phyloP scores from a whole-genome alignment of 2,797 vertebrate genomes.

The Urocyon cinereoargenteus region DNA sequence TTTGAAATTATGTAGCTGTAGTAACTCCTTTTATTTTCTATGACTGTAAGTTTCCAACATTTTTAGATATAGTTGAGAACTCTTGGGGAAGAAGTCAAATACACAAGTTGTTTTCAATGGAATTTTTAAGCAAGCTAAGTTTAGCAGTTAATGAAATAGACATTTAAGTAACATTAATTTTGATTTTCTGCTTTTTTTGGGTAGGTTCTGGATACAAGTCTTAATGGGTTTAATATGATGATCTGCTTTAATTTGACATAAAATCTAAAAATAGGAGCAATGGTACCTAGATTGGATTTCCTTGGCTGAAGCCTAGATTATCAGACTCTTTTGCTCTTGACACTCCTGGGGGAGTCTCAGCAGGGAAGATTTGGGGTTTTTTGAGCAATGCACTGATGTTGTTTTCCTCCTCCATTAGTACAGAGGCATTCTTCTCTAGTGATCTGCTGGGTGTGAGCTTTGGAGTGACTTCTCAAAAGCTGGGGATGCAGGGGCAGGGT shows the following conservation, averaged over 20 bases:
- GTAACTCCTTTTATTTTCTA: constrained; percentile 50
- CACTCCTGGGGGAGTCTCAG: background rate
- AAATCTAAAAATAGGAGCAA: constrained; percentile 28
- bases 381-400: background rate
- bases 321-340: background rate
- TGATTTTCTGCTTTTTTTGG: background rate
- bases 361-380: background rate
- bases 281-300: background rate
- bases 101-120: constrained; percentile 28
- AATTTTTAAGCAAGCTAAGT: constrained; percentile 20
- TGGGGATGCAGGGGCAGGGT: background rate
- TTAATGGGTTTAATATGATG: background rate
- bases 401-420: background rate
- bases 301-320: background rate
- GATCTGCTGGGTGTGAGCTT: background rate
- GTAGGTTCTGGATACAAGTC: background rate
- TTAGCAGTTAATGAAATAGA: background rate
- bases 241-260: constrained; percentile 19
- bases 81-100: background rate
- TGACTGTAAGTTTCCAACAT: background rate
- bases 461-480: background rate
- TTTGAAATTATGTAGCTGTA: constrained; percentile 18
- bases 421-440: background rate
- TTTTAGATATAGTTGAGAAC: constrained; percentile 30
- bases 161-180: background rate